Conservation (phyloP, 2,113 vertebrate species). For the Cyprinodon brontotheroides region DNA sequence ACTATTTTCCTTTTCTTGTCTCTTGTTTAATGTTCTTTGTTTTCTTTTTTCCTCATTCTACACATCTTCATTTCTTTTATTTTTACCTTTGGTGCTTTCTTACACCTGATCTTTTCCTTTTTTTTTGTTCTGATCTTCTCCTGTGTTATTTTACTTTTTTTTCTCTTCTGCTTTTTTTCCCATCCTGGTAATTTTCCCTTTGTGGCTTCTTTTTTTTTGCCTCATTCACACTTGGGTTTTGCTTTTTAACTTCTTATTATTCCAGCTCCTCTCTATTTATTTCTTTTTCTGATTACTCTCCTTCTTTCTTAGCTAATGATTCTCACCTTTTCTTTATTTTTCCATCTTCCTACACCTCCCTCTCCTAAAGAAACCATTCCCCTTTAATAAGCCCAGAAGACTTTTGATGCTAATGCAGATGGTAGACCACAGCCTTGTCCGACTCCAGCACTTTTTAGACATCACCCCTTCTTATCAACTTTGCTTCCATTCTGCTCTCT, state of each 20-base stretch:
- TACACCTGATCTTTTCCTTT: neutral
- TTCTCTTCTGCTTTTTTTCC: neutral
- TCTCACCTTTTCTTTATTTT: neutral
- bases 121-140: neutral
- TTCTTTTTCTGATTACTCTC: neutral
- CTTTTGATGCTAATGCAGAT: conserved; percentile 26
- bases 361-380: neutral
- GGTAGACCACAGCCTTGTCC: conserved; percentile 40
- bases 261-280: neutral
- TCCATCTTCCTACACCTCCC: neutral
- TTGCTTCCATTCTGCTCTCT: conserved; percentile 2
- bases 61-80: neutral
- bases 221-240: neutral
- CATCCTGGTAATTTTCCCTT: neutral
- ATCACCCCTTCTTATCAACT: neutral
- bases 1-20: conserved; percentile 23
- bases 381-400: conserved; percentile 27
- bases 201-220: neutral
- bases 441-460: conserved; percentile 34
- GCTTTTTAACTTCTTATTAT: neutral
- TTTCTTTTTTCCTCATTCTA: neutral
- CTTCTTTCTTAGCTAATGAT: neutral
- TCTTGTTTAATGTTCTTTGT: conserved; percentile 30
- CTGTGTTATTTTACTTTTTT: neutral
- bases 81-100: neutral